Base-by-base conservation (phyloP, 2,888 invertebrate genomes). In the Actias luna region DNA sequence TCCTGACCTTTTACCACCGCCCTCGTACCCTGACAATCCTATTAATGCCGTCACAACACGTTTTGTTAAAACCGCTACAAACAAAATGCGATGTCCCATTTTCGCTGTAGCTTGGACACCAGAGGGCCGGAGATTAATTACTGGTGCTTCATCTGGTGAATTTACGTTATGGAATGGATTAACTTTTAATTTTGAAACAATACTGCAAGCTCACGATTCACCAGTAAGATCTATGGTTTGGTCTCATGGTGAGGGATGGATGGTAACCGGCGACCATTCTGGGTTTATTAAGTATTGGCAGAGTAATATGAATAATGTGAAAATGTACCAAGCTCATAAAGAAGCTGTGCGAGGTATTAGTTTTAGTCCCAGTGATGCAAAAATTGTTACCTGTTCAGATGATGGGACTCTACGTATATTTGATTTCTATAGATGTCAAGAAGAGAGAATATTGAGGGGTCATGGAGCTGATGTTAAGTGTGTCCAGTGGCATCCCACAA, bases 141-240 rank as follows among this genome's bases (percentile, higher is more conserved):
- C 99, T 1, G 99, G 99, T 12, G 99, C 99, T 27, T 99, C 99
- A 33, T 99, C 99, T 63, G 99, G 99, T 57, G 99, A 99, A 91
- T 99, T 99, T 82, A 99, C 99, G 0, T 93, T 99, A 3, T 99
- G 99, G 99, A 99, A 99, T 93, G 99, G 99, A 35, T 94, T 99
- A 33, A 99, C 99, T n/a, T 99, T 99, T 90, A 99, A 99, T 93
- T 99, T 99, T 93, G 99, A 99, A 93, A 99, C 99, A n/a, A 99
- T 99, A 86, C 93, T 99, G 59, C 99, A 99, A 98, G 99, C 99
- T n/a, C 99, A 99, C 82, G 99, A 99, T 87, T 97, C 98, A 69
- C 98, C 99, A 14, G 99, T 99, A n/a, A 94, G 99, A 70, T 98
- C 99, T 63, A 99, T 99, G 99, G 97, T 98, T 58, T 99, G 99